Evolutionary conservation across 2,888 invertebrate species (phyloP), one percentile per base, ranked within the genome.

Genomic region (Hydriomena furcata): DNA sequence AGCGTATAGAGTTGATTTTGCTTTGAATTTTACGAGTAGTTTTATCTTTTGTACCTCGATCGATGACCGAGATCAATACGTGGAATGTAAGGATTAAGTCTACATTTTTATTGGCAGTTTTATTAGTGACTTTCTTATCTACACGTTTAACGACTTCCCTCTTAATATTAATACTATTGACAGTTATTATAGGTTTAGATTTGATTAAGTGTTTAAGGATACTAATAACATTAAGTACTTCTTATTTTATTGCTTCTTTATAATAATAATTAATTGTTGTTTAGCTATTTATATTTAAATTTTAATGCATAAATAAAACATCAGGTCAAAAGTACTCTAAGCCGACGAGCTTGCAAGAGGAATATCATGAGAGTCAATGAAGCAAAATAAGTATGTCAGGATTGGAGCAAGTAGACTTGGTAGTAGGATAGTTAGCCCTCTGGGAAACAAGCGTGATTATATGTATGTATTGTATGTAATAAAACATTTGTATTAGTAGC

Each of bases 51-150:
- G 60, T 66, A 60, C 66, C 58, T 66, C 67, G 71, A 82, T 84
- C 81, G 78, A 81, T 79, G 78, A 76, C 73, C 71, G 70, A 69
- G 73, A 82, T 85, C 82, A 78, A 83, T 82, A 78, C 73, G 56
- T 64, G 62, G 73, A 71, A 77, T 76, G 68, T 68, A 68, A 57
- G 78, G 79, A 76, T 79, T 78, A 76, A 61, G 44, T 57, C 47
- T 54, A 58, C 38, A 49, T 47, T 59, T 60, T 48, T 61, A 59
- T 61, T 54, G 46, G 37, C 41, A 49, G 41, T n/a, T 47, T 36
- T 48, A 45, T 52, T 42, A 23, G 28, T 41, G 31, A 31, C 30
- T 46, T 30, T 52, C 30, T 36, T 56, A 56, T 38, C 43, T 50
- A 37, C 38, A 40, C 23, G 38, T 47, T 58, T 52, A 52, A 58